Base-by-base conservation (phyloP, 2,797 vertebrate genomes). In the Rhynchonycteris naso region DNA sequence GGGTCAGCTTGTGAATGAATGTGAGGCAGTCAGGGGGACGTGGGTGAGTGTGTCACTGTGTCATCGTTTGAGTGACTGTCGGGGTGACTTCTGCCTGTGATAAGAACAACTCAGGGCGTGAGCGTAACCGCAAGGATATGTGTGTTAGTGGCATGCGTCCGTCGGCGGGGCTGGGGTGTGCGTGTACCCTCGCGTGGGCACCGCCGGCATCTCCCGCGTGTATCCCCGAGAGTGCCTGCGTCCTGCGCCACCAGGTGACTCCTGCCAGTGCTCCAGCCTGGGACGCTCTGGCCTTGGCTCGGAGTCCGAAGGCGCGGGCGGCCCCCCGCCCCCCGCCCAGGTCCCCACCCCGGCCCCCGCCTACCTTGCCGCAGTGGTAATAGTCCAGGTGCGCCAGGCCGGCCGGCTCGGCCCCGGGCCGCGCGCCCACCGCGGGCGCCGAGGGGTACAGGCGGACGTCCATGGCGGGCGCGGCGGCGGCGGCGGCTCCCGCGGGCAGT, bases 391-490 rank as follows among this genome's bases (percentile, higher is more conserved):
- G 98, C 96, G 99, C 99, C 98, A 99, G 98, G 97, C 98, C 99
- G 98, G 98, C 98, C 97, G 99, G 99, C 97, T 99, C 99, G 97
- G 99, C 98, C 75, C 98, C 98, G 94, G 99, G 98, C 99, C 99
- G 98, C 96, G 99, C 99, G 98, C 99, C 99, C 98, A 99, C 99
- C 98, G 99, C 99, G 98, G 99, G 99, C 98, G 99, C 99, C 98
- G 99, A 99, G 98, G 99, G 99, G 98, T 99, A 99, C 99, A 99
- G 99, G 98, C 99, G 99, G 98, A 99, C 99, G 99, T 99, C 99
- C 99, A 99, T 99, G 99, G 98, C 98, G 98, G 97, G 98, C 97
- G 97, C 92, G 86, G 96, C 95, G 95, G 97, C 97, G 96, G 97
- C 97, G 97, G 98, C 97, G 98, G 98, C 97, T 98, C 97, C 97